Evolutionary conservation across 2,113 vertebrate species (phyloP).

Genomic region (Lamprotornis superbus): DNA sequence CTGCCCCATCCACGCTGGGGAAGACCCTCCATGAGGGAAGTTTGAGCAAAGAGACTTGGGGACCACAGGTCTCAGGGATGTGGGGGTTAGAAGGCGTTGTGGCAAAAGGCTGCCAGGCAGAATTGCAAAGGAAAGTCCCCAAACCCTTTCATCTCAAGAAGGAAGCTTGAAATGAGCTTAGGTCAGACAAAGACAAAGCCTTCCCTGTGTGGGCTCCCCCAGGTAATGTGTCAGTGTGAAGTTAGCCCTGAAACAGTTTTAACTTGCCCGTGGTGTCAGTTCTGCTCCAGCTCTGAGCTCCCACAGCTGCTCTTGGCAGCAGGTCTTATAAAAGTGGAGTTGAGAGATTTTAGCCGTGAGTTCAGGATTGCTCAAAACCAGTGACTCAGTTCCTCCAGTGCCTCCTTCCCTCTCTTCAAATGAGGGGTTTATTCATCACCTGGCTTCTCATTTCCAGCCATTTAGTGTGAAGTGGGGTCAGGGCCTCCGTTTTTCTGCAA

Average conservation of each 20-base stretch:
- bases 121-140: neutral
- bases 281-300: neutral
- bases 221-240: neutral
- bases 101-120: neutral
- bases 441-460: neutral
- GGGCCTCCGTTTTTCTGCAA: neutral
- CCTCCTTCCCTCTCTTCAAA: neutral
- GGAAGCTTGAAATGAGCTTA: neutral
- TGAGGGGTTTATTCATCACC: neutral
- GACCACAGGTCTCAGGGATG: neutral
- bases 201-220: neutral
- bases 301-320: neutral
- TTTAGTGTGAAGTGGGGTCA: neutral
- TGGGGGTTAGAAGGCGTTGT: neutral
- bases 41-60: neutral
- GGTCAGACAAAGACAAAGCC: neutral
- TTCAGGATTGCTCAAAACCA: slow-evolving; percentile 38
- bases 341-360: neutral
- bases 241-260: neutral
- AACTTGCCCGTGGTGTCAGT: neutral
- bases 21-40: neutral
- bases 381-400: slow-evolving; percentile 31
- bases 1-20: neutral
- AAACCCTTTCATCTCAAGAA: neutral
- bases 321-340: neutral